Base-by-base conservation (phyloP, 2,888 invertebrate species). In the Acanthosepion lycidas region DNA sequence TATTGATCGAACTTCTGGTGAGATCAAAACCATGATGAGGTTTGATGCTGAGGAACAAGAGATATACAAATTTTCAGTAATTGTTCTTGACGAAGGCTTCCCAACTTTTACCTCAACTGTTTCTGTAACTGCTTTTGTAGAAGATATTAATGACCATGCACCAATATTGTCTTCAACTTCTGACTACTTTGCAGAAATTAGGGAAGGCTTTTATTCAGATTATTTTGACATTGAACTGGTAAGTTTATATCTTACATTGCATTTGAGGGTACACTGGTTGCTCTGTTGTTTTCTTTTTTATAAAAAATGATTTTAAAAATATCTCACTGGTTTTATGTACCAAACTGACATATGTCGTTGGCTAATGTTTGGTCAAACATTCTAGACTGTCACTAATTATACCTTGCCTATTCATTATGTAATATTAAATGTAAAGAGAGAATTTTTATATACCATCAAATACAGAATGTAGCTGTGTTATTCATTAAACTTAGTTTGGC, bases 131-230 rank as follows among this genome's bases (percentile, higher is more conserved):
- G 33, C 93, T n/a, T 48, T 91, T 12, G 51, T 94, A 20, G 93
- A 94, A 53, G 94, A 94, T n/a, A 26, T 94, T 5, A 94, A 94
- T 55, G 94, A 94, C 93, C 92, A 94, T 59, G 53, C 94, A 53
- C 94, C 94, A 42, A 91, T 93, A 23, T 51, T 94, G 12, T 78
- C 64, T 23, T 64, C 78, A 78, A 33, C 78, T 78, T n/a, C 78
- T 18, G 33, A 78, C 18, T 78, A 78, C n/a, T 78, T 78, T 78
- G 78, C 33, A 3, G 78, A 78, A 78, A 78, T 78, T 78, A 78
- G 23, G 0, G 78, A 78, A 78, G 78, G 78, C n/a, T 78, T 33
- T 78, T 78, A 78, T n/a, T 23, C 78, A 9, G 78, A 78, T n/a
- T 78, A 78, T 78, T 78, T 33, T 78, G 6, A n/a, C n/a, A 78